These are phyloP conservation scores for Epistrophe eligans DNA, from an alignment of 2,888 invertebrate species.

Conservation along the genomic window DNA sequence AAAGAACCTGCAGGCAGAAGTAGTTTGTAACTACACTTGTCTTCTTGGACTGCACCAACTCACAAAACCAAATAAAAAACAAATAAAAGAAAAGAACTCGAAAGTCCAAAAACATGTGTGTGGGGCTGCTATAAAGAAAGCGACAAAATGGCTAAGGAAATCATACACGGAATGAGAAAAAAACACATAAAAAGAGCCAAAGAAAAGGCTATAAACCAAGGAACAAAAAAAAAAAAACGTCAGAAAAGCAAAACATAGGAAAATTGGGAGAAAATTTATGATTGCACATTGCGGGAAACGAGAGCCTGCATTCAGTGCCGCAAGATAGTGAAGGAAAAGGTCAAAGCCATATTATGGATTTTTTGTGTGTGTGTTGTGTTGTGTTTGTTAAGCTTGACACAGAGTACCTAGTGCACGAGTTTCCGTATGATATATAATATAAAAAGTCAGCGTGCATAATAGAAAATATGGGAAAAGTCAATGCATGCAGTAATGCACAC, in stretches of 20 bases:
- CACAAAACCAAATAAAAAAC: neutral
- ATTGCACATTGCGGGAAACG: constrained; percentile 77
- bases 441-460: constrained; percentile 24
- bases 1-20: constrained; percentile 22
- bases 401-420: constrained; percentile 2
- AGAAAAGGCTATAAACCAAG: constrained; percentile 46
- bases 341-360: constrained; percentile 72
- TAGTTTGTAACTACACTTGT: constrained; percentile 27
- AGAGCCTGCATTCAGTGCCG: constrained; percentile 77
- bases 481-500: constrained; percentile 29
- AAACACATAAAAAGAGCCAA: constrained; percentile 33
- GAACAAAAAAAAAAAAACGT: constrained; percentile 24
- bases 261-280: constrained; percentile 76
- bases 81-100: neutral
- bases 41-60: constrained; percentile 33
- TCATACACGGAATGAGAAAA: constrained; percentile 33
- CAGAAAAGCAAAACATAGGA: constrained; percentile 57
- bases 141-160: constrained; percentile 44
- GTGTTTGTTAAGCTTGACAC: constrained; percentile 41
- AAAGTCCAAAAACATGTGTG: constrained; percentile 42
- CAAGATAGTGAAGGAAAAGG: constrained; percentile 76
- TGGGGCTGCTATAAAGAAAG: constrained; percentile 16
- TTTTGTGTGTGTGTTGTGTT: neutral
- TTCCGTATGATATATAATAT: neutral
- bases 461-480: constrained; percentile 26